These are phyloP conservation scores for Pelusios castaneus DNA, from an alignment of 2,113 vertebrate genomes.

Conservation along the genomic window DNA sequence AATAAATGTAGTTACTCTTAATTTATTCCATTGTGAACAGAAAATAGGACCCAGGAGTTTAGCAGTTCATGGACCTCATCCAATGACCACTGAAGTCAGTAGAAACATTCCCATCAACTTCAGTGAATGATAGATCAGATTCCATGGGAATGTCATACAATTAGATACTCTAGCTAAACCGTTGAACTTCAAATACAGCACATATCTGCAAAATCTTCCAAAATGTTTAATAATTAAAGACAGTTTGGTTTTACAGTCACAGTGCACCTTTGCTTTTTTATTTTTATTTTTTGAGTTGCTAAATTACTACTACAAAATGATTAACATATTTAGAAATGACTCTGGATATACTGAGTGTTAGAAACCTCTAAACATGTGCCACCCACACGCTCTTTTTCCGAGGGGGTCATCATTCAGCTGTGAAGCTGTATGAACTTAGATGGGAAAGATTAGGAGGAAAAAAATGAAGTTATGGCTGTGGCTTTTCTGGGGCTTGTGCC, in stretches of 20 bases:
- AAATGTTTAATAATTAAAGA: slow-evolving; percentile 14
- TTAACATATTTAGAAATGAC: not conserved
- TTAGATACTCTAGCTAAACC: slow-evolving; percentile 40
- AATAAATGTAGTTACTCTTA: not conserved
- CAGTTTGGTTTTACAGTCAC: slow-evolving; percentile 15
- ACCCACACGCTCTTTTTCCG: not conserved
- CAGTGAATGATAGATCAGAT: not conserved
- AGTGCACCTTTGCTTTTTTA: not conserved
- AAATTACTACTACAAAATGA: not conserved
- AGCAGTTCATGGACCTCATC: not conserved
- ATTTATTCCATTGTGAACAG: not conserved
- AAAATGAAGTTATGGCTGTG: not conserved
- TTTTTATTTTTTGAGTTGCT: not conserved
- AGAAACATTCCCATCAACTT: not conserved
- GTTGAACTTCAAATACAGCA: slow-evolving; percentile 44
- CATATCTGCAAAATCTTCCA: not conserved
- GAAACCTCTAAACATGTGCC: not conserved
- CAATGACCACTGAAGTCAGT: not conserved
- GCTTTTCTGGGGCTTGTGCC: slow-evolving; percentile 5
- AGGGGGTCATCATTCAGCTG: not conserved
- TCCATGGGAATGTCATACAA: slow-evolving; percentile 8
- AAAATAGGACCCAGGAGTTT: not conserved
- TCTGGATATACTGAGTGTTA: not conserved
- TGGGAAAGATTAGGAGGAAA: not conserved
- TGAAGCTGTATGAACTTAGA: not conserved